Evolutionary conservation across 2,113 vertebrate species (phyloP).

Genomic region (Sander vitreus): DNA sequence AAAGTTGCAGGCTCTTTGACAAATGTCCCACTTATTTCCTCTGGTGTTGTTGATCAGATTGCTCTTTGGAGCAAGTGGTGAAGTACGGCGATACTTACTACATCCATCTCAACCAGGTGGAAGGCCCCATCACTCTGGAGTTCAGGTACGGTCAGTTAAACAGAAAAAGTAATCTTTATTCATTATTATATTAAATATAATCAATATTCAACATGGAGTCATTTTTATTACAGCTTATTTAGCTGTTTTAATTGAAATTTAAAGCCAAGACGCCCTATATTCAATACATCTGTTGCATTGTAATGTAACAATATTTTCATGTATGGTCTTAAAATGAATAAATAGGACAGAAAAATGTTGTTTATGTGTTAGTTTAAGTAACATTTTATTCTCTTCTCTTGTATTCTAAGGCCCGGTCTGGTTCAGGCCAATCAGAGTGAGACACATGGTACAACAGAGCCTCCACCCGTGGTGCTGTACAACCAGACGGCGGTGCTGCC

Average conservation of each 20-base stretch:
- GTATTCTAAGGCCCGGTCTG: conserved; percentile 38
- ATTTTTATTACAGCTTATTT: background rate
- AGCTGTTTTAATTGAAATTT: background rate
- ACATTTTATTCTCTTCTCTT: background rate
- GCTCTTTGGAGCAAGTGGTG: conserved; percentile 77
- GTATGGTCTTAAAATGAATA: background rate
- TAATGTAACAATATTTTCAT: background rate
- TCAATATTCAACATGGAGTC: background rate
- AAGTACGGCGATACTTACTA: conserved; percentile 80
- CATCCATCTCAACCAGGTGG: conserved; percentile 70
- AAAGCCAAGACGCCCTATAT: background rate
- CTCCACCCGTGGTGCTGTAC: conserved; percentile 67
- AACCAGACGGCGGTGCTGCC: conserved; percentile 59
- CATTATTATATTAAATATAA: too few relatives aligned
- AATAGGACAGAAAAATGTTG: background rate
- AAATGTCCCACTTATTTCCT: background rate
- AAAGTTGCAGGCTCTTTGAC: too few relatives aligned
- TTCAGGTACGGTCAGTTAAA: conserved; percentile 63
- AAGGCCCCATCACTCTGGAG: conserved; percentile 79
- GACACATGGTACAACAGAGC: conserved; percentile 48
- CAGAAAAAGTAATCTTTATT: background rate
- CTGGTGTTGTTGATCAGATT: conserved; percentile 67
- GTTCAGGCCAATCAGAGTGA: conserved; percentile 53
- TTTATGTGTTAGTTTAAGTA: background rate
- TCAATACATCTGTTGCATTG: background rate